Base-by-base conservation (phyloP, 2,797 vertebrate species). In the Sitta carolinensis region DNA sequence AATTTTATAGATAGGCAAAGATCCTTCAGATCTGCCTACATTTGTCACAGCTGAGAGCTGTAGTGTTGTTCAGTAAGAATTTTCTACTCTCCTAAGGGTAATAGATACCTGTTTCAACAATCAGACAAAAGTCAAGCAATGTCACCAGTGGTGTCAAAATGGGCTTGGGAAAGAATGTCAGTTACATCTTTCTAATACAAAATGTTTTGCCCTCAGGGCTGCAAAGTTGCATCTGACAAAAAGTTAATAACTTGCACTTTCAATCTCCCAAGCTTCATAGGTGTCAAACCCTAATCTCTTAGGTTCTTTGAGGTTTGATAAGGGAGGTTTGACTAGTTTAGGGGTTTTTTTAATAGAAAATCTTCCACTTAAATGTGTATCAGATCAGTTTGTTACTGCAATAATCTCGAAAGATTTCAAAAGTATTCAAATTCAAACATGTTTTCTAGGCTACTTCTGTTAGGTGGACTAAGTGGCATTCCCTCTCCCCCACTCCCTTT, bases 401-500 rank as follows among this genome's bases (percentile, higher is more conserved):
- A 20, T 76, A 61, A 61, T 69, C 32, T 10, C 67, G 22, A 48
- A 73, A 69, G 6, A 52, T 55, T 76, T 79, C 25, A n/a, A 48
- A 43, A 36, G 11, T 69, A 26, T 64, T 86, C 51, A 51, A 67
- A 68, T 59, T 93, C 13, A 86, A 27, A 32, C 16, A 8, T 47
- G 17, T 75, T 67, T 90, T 64, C 58, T 52, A 25, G 76, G 32
- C n/a, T 83, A 11, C n/a, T 86, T 59, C 27, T 27, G 11, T 42
- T 73, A 80, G 27, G 21, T 89, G 59, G 47, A 43, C 16, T 64
- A 64, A 51, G 61, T 55, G 23, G 10, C 2, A 6, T 9, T 29
- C 11, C 25, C 29, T 34, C 10, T 8, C 12, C 4, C 3, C 3
- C 1, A 1, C 16, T 9, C 20, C 5, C 8, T 32, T 36, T 9